Percentiles rank a stretch among this genome's conserved stretches.
Evolutionary conservation across 2,888 invertebrate species (phyloP).

Genomic region (Leptogaster cylindrica): DNA sequence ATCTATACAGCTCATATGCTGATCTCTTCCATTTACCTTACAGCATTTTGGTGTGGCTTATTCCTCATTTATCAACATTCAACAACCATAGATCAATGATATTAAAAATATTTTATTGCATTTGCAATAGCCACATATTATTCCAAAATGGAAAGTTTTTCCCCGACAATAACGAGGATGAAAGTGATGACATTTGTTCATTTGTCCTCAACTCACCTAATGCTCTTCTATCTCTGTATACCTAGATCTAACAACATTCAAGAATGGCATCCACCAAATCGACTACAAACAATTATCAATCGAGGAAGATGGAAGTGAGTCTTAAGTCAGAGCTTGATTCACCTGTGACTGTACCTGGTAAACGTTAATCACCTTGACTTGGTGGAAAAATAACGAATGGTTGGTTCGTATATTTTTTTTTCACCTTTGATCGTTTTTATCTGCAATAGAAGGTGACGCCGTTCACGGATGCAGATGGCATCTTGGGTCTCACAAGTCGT

Average conservation of each 20-base stretch:
- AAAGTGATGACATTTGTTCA: slow-evolving; percentile 18
- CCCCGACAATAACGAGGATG: slow-evolving; percentile 6
- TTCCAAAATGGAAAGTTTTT: slow-evolving; percentile 13
- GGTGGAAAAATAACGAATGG: neutral
- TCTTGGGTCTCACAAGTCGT: neutral
- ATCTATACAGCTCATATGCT: too few species aligned
- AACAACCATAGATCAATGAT: too few species aligned
- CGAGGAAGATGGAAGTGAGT: neutral
- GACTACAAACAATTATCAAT: neutral
- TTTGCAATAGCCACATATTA: too few species aligned
- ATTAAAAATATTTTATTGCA: too few species aligned
- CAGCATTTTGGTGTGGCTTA: too few species aligned
- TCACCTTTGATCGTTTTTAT: too few species aligned
- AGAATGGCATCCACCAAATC: too few species aligned
- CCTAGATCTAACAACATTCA: too few species aligned
- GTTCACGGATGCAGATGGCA: neutral
- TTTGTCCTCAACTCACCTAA: neutral
- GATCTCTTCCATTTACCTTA: too few species aligned
- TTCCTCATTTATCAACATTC: too few species aligned
- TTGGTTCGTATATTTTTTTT: too few species aligned
- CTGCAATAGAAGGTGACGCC: neutral
- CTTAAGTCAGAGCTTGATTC: neutral
- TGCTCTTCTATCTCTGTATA: too few species aligned
- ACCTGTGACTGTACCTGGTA: neutral
- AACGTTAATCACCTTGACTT: slow-evolving; percentile 14